These are phyloP conservation scores for Lepidonotus clava DNA, from an alignment of 2,888 invertebrate species.

Conservation along the genomic window DNA sequence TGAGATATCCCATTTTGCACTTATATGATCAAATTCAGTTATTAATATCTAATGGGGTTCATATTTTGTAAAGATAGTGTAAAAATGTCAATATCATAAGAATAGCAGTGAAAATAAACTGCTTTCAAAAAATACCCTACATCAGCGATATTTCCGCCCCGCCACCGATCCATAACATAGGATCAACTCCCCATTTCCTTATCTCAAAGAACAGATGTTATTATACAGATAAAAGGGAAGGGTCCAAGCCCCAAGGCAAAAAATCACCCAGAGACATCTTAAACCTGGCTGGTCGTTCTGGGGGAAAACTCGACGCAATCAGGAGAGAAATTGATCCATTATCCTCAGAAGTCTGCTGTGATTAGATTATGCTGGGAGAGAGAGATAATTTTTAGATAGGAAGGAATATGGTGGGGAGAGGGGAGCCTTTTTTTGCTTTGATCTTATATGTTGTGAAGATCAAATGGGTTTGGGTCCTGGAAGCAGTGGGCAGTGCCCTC, in stretches of 20 bases:
- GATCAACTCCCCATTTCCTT: neutral
- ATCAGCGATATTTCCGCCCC: too few relatives aligned
- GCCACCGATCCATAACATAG: too few relatives aligned
- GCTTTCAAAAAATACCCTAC: too few relatives aligned
- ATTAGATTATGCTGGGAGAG: neutral
- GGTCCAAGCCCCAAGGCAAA: neutral
- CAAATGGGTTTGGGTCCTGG: neutral
- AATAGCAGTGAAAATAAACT: too few relatives aligned
- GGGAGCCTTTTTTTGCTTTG: neutral
- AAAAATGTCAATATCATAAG: too few relatives aligned
- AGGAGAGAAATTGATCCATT: slow-evolving; percentile 15
- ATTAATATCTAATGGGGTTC: too few relatives aligned
- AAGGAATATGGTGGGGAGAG: too few relatives aligned
- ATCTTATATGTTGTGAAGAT: neutral
- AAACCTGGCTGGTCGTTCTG: neutral
- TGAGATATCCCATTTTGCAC: too few relatives aligned
- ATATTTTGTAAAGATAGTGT: too few relatives aligned
- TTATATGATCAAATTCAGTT: too few relatives aligned
- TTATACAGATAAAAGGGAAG: neutral
- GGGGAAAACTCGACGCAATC: slow-evolving; percentile 13
- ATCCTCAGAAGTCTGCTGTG: neutral
- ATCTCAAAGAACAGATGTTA: slow-evolving; percentile 10
- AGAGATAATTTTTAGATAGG: neutral
- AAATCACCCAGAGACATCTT: neutral
- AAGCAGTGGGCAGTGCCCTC: neutral